These are phyloP conservation scores for Sclerurus mexicanus DNA, from an alignment of 2,113 vertebrate species.

Conservation along the genomic window DNA sequence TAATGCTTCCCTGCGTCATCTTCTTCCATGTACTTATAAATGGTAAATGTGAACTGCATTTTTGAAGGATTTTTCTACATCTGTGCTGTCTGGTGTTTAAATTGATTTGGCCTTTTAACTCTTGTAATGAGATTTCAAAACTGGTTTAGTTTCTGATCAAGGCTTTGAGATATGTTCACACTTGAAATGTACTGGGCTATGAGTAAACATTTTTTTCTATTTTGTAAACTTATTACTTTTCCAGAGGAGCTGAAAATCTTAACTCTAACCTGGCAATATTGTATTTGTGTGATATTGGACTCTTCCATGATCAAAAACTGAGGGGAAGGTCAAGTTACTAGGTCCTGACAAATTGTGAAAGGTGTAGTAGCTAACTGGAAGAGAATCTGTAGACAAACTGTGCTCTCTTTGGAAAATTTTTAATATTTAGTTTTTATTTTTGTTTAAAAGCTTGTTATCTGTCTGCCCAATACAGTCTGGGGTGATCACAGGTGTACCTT, in stretches of 20 bases:
- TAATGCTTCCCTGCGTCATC: not conserved
- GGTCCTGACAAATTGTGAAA: not conserved
- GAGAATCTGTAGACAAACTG: not conserved
- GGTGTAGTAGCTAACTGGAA: not conserved
- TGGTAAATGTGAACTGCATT: slow-evolving; percentile 10
- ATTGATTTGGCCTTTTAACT: slow-evolving; percentile 45
- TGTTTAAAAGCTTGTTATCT: not conserved
- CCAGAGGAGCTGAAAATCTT: not conserved
- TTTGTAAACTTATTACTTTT: not conserved
- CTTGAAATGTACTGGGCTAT: slow-evolving; percentile 20
- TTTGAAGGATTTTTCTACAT: slow-evolving; percentile 8
- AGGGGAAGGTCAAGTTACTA: not conserved
- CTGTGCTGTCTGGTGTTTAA: slow-evolving; percentile 29
- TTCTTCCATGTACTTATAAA: not conserved
- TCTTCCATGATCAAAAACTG: not conserved
- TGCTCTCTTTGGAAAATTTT: not conserved
- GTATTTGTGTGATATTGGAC: not conserved
- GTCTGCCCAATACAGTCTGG: not conserved
- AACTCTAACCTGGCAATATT: not conserved
- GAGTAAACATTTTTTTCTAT: slow-evolving; percentile 37
- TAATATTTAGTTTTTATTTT: not conserved
- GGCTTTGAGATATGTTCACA: slow-evolving; percentile 36
- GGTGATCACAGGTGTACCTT: not conserved
- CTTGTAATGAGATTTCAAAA: slow-evolving; percentile 45
- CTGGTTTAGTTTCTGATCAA: slow-evolving; percentile 26